phyloP scores from a whole-genome alignment of 1,140 invertebrate genomes.

The Leptestheria dahalacensis region DNA sequence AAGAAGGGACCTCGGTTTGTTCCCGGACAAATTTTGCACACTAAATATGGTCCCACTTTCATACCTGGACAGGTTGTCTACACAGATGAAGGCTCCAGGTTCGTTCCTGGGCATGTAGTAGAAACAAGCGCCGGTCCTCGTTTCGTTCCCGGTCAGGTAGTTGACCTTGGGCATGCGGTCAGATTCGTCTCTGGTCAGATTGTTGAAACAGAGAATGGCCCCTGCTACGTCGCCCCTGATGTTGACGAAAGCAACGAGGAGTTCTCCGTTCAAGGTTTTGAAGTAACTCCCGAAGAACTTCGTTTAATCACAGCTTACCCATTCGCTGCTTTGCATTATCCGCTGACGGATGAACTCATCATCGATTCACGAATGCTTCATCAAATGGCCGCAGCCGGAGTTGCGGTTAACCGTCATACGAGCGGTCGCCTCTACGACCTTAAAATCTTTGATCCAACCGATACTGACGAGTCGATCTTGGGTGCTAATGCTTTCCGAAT shows the following conservation, averaged over 20 bases:
- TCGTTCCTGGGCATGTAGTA: slow-evolving; percentile 39
- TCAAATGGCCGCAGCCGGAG: slow-evolving; percentile 49
- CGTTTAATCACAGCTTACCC: slow-evolving; percentile 40
- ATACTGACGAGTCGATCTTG: slow-evolving; percentile 10
- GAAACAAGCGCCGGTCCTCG: slow-evolving; percentile 37
- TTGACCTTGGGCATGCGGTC: slow-evolving; percentile 51
- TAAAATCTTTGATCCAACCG: slow-evolving; percentile 13
- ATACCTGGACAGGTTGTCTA: slow-evolving; percentile 13
- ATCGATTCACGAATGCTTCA: slow-evolving; percentile 48
- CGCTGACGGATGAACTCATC: slow-evolving; percentile 38
- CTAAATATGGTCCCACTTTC: slow-evolving; percentile 17
- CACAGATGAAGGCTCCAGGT: slow-evolving; percentile 12
- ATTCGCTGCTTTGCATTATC: slow-evolving; percentile 21
- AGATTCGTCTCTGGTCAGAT: slow-evolving; percentile 53
- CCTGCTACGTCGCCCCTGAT: slow-evolving; percentile 50
- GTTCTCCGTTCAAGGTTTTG: slow-evolving; percentile 58
- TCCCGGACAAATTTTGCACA: slow-evolving; percentile 33
- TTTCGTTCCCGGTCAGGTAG: slow-evolving; percentile 55
- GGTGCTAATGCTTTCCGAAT: slow-evolving; percentile 13
- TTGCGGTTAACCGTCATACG: slow-evolving; percentile 46
- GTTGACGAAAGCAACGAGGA: slow-evolving; percentile 44
- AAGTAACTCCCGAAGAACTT: slow-evolving; percentile 49
- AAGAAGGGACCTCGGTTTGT: slow-evolving; percentile 45
- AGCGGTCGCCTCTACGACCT: slow-evolving; percentile 18
- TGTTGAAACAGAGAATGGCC: slow-evolving; percentile 51